phyloP scores from a whole-genome alignment of 2,113 vertebrate genomes.

The Hydrochoerus hydrochaeris region DNA sequence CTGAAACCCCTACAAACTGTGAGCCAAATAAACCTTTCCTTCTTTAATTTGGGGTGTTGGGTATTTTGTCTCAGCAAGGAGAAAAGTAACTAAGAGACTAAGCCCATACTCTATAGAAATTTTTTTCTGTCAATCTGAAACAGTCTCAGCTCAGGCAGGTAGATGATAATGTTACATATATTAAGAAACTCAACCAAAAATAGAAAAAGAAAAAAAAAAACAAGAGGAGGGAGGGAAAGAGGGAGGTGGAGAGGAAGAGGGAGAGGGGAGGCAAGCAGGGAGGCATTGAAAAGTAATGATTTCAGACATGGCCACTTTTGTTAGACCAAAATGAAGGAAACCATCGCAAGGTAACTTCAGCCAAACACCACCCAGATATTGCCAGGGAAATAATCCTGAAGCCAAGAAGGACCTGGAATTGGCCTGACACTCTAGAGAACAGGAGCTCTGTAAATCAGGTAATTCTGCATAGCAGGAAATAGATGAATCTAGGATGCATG shows the following conservation, averaged over 20 bases:
- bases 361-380: neutral
- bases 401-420: neutral
- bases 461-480: neutral
- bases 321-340: conserved; percentile 16
- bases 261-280: neutral
- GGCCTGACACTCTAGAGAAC: neutral
- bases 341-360: neutral
- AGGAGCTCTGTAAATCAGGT: neutral
- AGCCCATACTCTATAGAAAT: neutral
- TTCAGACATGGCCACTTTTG: neutral
- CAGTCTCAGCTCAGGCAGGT: neutral
- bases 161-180: neutral
- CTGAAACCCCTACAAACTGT: neutral
- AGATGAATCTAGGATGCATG: neutral
- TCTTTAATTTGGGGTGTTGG: neutral
- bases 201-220: neutral
- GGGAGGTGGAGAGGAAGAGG: neutral
- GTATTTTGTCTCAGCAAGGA: neutral
- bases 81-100: neutral
- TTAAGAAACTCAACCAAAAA: neutral
- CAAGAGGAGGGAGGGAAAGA: neutral
- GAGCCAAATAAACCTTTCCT: neutral
- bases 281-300: neutral
- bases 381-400: neutral
- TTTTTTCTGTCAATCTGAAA: neutral